Evolutionary conservation across 2,888 invertebrate species (phyloP), one percentile per base, ranked within the genome.

Genomic region (Hyles lineata): DNA sequence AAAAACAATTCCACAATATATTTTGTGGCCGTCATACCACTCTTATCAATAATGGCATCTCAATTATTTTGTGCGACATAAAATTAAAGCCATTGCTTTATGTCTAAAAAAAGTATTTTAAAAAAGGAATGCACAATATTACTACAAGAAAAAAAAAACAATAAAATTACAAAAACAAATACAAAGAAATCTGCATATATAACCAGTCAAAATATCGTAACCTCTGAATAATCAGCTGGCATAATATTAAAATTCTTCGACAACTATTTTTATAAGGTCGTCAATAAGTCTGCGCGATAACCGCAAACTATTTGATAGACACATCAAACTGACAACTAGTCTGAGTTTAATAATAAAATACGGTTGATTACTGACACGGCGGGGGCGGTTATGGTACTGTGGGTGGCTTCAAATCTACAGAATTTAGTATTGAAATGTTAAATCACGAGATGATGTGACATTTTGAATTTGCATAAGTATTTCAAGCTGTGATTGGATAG

Each of bases 241-340:
- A 43, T 35, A 50, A 50, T 50, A 50, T 23, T 25, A 67, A 67
- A 67, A 82, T 82, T 80, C 80, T 83, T 83, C 63, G 60, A 43
- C 58, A 85, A 85, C 79, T 85, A 84, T 84, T 80, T 76, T 78
- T 80, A 80, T 77, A 77, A 78, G 79, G 75, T 75, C 78, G 55
- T 55, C 55, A n/a, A 55, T 55, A 83, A 85, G 80, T 83, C 78
- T 77, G 80, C 77, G 79, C 23, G 23, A 15, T 35, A 78, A 87
- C 87, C 88, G 79, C 87, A 83, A 87, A 87, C 86, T 87, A 89
- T 89, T 88, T 88, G 86, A 89, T 88, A 89, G 87, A 88, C 88
- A 88, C 86, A 87, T 90, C 88, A 87, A 89, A 86, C 67, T 78
- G 83, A 77, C 79, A 82, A 89, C 87, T 83, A 84, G 84, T 76